Percentiles rank a stretch among this genome's conserved stretches.
Conservation (phyloP, 2,888 invertebrate species). For the Ornithoptera priamus region DNA sequence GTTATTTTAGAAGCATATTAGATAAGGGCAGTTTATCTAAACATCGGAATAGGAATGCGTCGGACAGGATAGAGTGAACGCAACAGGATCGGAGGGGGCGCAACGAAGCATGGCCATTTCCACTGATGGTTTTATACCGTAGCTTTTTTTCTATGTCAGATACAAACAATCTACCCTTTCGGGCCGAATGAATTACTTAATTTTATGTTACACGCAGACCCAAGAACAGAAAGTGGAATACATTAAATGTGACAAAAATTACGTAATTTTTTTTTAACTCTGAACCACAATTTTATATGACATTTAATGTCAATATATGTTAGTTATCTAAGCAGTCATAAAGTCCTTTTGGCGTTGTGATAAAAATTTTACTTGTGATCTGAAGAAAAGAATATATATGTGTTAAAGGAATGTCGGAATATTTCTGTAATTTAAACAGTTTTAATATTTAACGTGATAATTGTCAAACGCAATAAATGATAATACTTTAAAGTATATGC, state of each 20-base stretch:
- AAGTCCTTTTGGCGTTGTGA: slow-evolving; percentile 19
- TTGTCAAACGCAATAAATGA: slow-evolving; percentile 2
- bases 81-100: slow-evolving; percentile 52
- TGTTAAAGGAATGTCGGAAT: slow-evolving; percentile 21
- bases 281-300: no score
- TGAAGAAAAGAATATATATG: slow-evolving; percentile 11
- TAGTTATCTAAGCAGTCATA: not conserved
- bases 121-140: slow-evolving; percentile 64
- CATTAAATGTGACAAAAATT: no score
- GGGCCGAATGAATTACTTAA: slow-evolving; percentile 76
- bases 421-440: not conserved
- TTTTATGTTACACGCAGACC: slow-evolving; percentile 65
- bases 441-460: slow-evolving; percentile 11
- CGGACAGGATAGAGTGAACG: slow-evolving; percentile 53
- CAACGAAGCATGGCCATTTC: slow-evolving; percentile 67
- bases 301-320: no score
- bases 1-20: slow-evolving; percentile 58
- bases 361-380: slow-evolving; percentile 18
- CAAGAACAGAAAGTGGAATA: slow-evolving; percentile 24
- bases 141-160: slow-evolving; percentile 70
- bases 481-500: slow-evolving; percentile 16
- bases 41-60: slow-evolving; percentile 71
- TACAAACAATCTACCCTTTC: slow-evolving; percentile 73
- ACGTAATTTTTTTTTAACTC: no score
- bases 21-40: slow-evolving; percentile 71